phyloP scores from a whole-genome alignment of 1,140 invertebrate genomes.

The Leptinotarsa undecemlineata region DNA sequence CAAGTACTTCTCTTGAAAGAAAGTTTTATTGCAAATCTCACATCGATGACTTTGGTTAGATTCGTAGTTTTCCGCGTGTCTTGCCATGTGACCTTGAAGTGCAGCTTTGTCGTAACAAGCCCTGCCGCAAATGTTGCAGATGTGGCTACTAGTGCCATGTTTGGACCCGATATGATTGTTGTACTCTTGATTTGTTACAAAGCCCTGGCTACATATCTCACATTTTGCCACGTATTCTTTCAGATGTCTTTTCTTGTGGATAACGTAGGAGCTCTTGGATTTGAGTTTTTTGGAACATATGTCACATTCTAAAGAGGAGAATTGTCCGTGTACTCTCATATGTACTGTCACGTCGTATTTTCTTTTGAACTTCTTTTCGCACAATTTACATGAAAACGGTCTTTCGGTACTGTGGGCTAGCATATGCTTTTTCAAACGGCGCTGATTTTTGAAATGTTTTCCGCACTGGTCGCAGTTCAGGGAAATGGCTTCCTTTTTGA shows the following conservation, averaged over 20 bases:
- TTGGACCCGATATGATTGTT: slow-evolving; percentile 36
- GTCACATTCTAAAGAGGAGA: slow-evolving; percentile 46
- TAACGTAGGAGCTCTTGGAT: slow-evolving; percentile 66
- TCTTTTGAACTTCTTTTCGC: slow-evolving; percentile 45
- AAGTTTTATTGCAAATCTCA: slow-evolving; percentile 55
- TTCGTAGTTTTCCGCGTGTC: slow-evolving; percentile 40
- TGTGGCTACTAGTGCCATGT: slow-evolving; percentile 34
- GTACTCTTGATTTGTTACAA: slow-evolving; percentile 39
- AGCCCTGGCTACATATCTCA: slow-evolving; percentile 40
- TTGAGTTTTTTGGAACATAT: slow-evolving; percentile 65
- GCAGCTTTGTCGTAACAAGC: slow-evolving; percentile 31
- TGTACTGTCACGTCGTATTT: slow-evolving; percentile 37
- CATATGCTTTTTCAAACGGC: slow-evolving; percentile 31
- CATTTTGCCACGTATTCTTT: slow-evolving; percentile 54
- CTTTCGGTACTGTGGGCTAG: slow-evolving; percentile 26
- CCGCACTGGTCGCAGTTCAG: slow-evolving; percentile 20
- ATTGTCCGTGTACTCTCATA: slow-evolving; percentile 31
- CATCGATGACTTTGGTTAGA: slow-evolving; percentile 56
- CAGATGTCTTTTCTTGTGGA: slow-evolving; percentile 66
- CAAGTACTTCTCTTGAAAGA: slow-evolving; percentile 34
- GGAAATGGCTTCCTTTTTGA: slow-evolving; percentile 37
- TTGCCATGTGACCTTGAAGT: slow-evolving; percentile 40
- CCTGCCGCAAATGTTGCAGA: slow-evolving; percentile 44
- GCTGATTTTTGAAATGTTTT: slow-evolving; percentile 28
- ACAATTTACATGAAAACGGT: slow-evolving; percentile 39